Base-by-base conservation (phyloP, 2,113 vertebrate species). In the Laticauda colubrina region DNA sequence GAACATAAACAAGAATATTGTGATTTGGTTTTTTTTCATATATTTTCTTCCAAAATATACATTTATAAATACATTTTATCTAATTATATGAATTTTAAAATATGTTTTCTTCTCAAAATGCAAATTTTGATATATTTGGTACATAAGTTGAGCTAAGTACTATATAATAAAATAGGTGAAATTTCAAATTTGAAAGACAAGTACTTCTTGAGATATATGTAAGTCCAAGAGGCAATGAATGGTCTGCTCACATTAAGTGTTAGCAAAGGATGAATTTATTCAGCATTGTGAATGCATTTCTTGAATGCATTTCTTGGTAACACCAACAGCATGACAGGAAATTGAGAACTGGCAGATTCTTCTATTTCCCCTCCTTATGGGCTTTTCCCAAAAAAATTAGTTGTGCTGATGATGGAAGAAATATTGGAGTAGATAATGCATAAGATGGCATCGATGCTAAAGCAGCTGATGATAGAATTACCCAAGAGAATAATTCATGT, bases 391-490 rank as follows among this genome's bases (percentile, higher is more conserved):
- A 55, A 23, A 23, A 51, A 93, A 85, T 53, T 0, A 23, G 29
- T 90, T 89, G 18, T 87, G 90, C 48, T 90, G 96, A 95, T 92
- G 59, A 90, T 89, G 26, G 92, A 89, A 15, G 90, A 95, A 94
- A 90, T 90, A 23, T 92, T 94, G 93, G 89, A 96, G 90, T 89
- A 97, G 89, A 94, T 96, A 92, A 86, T 94, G 94, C 55, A 81
- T 24, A 94, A 95, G 93, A 95, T 94, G 54, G 59, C 92, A 95
- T 90, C 86, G 15, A 0, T 91, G 86, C 51, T 90, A 95, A 92
- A 95, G 90, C 95, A 96, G 95, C 93, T 96, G 96, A 97, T 95
- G 96, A 95, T 39, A 89, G 93, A 93, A 95, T 95, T 96, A 96
- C 93, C 95, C 94, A 96, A 91, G 94, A 96, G 94, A 90, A 96